Base-by-base conservation (phyloP, 2,888 invertebrate genomes). In the Apamea sordens region DNA sequence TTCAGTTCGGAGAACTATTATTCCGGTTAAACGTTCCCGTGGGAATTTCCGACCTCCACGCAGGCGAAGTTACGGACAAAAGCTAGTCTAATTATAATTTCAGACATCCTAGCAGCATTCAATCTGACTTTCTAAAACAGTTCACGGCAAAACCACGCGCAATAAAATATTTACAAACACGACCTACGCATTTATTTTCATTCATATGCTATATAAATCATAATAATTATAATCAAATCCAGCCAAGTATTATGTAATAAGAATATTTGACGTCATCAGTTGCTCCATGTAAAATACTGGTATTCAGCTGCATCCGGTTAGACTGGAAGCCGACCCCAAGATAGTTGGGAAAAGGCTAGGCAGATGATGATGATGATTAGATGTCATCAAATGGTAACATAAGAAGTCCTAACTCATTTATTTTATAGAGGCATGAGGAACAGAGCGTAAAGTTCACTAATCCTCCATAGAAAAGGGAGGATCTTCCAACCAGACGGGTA, bases 121-220 rank as follows among this genome's bases (percentile, higher is more conserved):
- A 47, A 47, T 47, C 15, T 47, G 61, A 36, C 61, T 21, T 28
- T 8, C 21, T 73, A 44, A 77, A 76, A 59, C 2, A 47, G 24
- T 50, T 77, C 47, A 67, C 21, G 24, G 13, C 10, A 24, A 50
- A 64, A 18, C 24, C 6, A 1, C n/a, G 1, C 18, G 13, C 59
- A 28, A 47, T 15, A 47, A 69, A 47, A 64, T 80, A 73, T 84
- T 84, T 77, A 84, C 84, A 68, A 84, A 84, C 68, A 71, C 61
- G 0, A 67, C 71, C 53, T 56, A 84, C 84, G 76, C 72, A 21
- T 61, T 68, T 61, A 65, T 72, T 74, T 68, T 47, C 32, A 75
- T 69, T 72, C 47, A 65, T 61, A 64, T 32, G 69, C 15, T 47
- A 41, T 67, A 56, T 71, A 63, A 68, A 73, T 74, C 73, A 59